A percentile compares a stretch with the other conserved stretches of the same genome.
These are phyloP conservation scores for Catharus bicknelli DNA, from an alignment of 2,113 vertebrate species.

Conservation along the genomic window DNA sequence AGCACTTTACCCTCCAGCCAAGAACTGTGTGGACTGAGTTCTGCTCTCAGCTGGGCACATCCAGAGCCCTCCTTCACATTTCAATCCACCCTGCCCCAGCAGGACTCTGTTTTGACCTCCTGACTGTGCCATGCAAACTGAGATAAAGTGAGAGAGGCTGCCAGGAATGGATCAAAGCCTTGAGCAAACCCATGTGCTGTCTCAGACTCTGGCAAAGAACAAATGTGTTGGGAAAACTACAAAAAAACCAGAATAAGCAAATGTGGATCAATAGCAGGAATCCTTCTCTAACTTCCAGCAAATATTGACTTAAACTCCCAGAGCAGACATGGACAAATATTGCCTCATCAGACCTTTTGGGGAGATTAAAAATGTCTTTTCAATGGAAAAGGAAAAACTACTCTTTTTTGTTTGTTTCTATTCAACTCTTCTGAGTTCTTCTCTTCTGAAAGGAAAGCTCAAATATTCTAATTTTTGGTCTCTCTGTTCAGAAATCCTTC, in stretches of 20 bases:
- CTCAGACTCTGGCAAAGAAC: not conserved
- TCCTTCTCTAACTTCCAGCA: constrained; percentile 18
- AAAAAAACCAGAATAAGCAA: constrained; percentile 27
- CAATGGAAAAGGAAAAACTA: not conserved
- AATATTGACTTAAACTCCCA: constrained; percentile 51
- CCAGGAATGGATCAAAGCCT: not conserved
- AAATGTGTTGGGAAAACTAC: not conserved
- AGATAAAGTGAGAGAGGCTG: not conserved
- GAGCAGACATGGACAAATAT: constrained; percentile 50
- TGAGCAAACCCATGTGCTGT: not conserved
- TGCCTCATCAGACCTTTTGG: constrained; percentile 19
- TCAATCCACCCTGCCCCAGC: not conserved
- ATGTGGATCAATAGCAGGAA: constrained; percentile 23
- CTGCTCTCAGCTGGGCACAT: not conserved
- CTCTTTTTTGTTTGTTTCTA: not conserved
- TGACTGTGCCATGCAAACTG: not conserved
- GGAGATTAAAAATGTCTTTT: not conserved
- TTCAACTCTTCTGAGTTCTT: not conserved
- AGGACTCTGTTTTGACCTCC: not conserved
- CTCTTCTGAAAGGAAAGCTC: not conserved
- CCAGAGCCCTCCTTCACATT: not conserved
- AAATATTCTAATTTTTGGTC: not conserved
- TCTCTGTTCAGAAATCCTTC: not conserved
- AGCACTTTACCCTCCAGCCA: not conserved
- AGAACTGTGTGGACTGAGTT: not conserved